A percentile compares a stretch with the other conserved stretches of the same genome.
Conservation (phyloP, 2,113 vertebrate species). For the Urocitellus parryii region DNA sequence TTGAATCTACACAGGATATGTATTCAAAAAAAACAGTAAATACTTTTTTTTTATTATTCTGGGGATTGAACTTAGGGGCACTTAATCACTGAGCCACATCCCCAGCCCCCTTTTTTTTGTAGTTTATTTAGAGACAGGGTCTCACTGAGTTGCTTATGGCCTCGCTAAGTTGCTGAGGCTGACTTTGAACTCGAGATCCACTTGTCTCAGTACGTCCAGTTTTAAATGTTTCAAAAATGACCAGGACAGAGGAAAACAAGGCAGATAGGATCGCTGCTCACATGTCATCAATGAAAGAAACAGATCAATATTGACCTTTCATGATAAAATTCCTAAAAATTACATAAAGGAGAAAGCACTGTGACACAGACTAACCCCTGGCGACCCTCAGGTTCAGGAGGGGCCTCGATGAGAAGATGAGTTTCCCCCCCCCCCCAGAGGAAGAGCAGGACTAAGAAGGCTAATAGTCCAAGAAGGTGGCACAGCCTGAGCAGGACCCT, state of each 20-base stretch:
- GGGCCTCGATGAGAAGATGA: neutral
- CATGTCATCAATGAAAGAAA: neutral
- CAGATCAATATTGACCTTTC: neutral
- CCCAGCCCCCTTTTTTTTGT: too few species aligned
- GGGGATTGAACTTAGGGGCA: too few species aligned
- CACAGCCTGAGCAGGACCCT: neutral
- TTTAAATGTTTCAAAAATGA: neutral
- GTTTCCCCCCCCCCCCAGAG: accelerated
- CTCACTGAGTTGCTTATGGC: too few species aligned
- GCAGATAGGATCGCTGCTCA: neutral
- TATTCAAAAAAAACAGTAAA: neutral
- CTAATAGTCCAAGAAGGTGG: neutral
- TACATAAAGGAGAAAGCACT: neutral
- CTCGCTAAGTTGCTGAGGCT: too few species aligned
- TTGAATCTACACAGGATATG: neutral
- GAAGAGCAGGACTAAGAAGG: neutral
- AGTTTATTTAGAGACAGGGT: too few species aligned
- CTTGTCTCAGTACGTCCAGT: neutral
- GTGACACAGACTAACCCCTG: neutral
- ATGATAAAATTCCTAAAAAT: neutral
- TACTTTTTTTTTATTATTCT: too few species aligned
- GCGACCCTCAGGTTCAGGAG: neutral
- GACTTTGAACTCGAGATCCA: too few species aligned
- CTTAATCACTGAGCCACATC: too few species aligned
- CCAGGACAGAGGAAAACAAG: neutral